These are phyloP conservation scores for Sussaba pulchella DNA, from an alignment of 2,888 invertebrate genomes.

Conservation along the genomic window DNA sequence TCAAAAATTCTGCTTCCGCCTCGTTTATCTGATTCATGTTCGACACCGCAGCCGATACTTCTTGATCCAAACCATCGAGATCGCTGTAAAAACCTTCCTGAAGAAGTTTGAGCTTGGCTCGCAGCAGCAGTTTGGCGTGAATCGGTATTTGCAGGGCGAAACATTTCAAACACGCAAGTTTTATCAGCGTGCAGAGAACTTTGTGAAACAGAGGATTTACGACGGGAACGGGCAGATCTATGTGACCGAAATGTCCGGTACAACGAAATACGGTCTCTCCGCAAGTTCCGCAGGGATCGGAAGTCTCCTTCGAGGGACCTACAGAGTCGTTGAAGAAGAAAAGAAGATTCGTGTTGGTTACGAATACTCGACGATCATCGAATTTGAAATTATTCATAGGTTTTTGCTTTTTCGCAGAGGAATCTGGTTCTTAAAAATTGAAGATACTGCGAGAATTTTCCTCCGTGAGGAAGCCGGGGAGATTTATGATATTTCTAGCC, in stretches of 20 bases:
- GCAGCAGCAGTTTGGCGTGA: constrained; percentile 86
- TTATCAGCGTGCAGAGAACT: constrained; percentile 88
- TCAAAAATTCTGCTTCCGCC: constrained; percentile 81
- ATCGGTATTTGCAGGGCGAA: constrained; percentile 89
- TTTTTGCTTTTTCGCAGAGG: too few species aligned
- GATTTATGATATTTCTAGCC: too few species aligned
- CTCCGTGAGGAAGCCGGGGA: too few species aligned
- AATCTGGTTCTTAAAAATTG: too few species aligned
- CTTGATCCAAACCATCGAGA: constrained; percentile 88
- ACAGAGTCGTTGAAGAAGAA: too few species aligned
- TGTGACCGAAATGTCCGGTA: constrained; percentile 97
- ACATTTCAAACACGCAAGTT: constrained; percentile 90
- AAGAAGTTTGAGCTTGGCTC: constrained; percentile 89
- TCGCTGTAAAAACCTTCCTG: constrained; percentile 91
- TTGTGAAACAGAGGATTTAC: constrained; percentile 96
- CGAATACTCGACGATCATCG: too few species aligned
- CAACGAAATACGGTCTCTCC: constrained; percentile 88
- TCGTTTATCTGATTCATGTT: constrained; percentile 73
- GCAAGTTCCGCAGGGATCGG: constrained; percentile 93
- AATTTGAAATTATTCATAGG: too few species aligned
- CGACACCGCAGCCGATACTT: constrained; percentile 76
- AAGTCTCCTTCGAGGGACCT: constrained; percentile 87
- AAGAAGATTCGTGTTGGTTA: too few species aligned
- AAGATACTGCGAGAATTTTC: too few species aligned
- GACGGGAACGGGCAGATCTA: constrained; percentile 94